phyloP scores from a whole-genome alignment of 2,888 invertebrate species.

The Cosmorhoe ocellata region DNA sequence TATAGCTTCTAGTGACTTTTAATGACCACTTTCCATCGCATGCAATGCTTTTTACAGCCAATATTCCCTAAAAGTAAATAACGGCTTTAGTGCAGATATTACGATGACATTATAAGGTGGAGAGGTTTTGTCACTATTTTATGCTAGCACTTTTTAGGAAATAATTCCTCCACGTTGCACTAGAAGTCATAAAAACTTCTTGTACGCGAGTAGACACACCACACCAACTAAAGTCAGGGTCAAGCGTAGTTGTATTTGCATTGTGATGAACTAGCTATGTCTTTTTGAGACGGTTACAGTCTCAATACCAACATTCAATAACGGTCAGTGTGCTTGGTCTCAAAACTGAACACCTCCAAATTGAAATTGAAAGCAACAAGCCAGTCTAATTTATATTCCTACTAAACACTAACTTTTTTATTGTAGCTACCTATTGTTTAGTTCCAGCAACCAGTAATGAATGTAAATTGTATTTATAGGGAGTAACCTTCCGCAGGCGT shows the following conservation, averaged over 20 bases:
- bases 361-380: neutral
- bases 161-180: no score
- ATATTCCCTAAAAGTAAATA: conserved; percentile 49
- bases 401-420: conserved; percentile 27
- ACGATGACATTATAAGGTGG: conserved; percentile 12
- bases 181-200: neutral
- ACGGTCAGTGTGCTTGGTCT: no score
- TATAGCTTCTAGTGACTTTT: conserved; percentile 49
- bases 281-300: no score
- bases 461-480: conserved; percentile 73
- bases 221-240: no score
- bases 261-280: no score
- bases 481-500: conserved; percentile 63
- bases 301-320: no score
- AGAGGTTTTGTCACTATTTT: neutral
- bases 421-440: conserved; percentile 41
- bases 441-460: conserved; percentile 54
- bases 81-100: conserved; percentile 41
- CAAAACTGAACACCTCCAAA: no score
- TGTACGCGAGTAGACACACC: no score
- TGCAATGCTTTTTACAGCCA: conserved; percentile 48
- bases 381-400: conserved; percentile 7
- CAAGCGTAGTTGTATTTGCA: no score
- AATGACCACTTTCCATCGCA: conserved; percentile 48
- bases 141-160: no score